Evolutionary conservation across 2,113 vertebrate species (phyloP), one percentile per base, ranked within the genome.

Genomic region (Pungitius pungitius): DNA sequence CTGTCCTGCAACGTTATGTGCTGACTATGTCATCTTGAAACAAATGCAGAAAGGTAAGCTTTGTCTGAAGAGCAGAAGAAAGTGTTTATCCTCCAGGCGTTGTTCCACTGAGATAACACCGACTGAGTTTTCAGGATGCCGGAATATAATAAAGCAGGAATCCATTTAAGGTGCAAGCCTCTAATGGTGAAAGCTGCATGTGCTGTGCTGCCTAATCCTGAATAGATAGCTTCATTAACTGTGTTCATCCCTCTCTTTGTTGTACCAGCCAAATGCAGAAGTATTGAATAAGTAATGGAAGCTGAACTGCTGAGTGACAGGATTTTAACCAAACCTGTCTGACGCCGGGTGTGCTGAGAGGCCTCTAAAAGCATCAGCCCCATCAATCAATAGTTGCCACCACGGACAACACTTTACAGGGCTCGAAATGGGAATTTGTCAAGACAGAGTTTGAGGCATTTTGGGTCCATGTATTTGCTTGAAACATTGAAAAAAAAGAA

Each of bases 201-300:
- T 67, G 82, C 77, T 75, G 83, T 73, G 17, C 71, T 59, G 85
- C 78, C 80, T 88, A 89, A 89, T 87, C 85, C 81, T 65, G 71
- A 71, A 80, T 60, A 79, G 82, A 91, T 85, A 77, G 86, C 90
- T 87, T 76, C 87, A 88, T 88, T 92, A 90, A 87, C 87, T 87
- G 86, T 79, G 62, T 68, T 82, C 65, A 56, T 61, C 73, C 71
- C 30, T 40, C 68, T 78, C 78, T 80, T 56, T 69, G 52, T 60
- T 40, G 68, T 77, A 30, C 11, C 64, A 33, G 72, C 71, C 69
- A 69, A 80, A 86, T 71, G 72, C 77, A 82, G 57, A 51, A 58
- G 33, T 30, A 60, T 75, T 86, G 77, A 89, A 90, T 90, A 79
- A 79, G 73, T 83, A 69, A 86, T 86, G 80, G n/a, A 49, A 69